Conservation (phyloP, 2,113 vertebrate genomes). For the Gavia stellata region DNA sequence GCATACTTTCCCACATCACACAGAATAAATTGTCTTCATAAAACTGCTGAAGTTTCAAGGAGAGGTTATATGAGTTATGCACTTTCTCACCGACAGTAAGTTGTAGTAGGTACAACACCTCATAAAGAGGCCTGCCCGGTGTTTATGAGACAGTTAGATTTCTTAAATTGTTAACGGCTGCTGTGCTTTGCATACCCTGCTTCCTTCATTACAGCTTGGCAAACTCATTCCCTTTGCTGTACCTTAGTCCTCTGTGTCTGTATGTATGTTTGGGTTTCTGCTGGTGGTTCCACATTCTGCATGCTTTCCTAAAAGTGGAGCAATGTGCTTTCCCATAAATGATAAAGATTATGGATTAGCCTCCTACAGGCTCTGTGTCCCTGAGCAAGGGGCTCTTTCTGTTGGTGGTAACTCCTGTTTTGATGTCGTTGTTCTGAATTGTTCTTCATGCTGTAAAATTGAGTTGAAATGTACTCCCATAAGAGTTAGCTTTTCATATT, state of each 20-base stretch:
- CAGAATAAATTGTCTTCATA: slow-evolving; percentile 30
- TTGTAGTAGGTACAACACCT: slow-evolving; percentile 30
- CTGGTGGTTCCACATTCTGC: slow-evolving; percentile 72
- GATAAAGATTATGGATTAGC: slow-evolving; percentile 30
- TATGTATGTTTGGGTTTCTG: slow-evolving; percentile 43
- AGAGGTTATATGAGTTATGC: slow-evolving; percentile 11
- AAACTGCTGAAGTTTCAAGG: slow-evolving; percentile 52
- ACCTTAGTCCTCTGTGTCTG: slow-evolving; percentile 48
- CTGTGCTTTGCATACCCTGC: slow-evolving; percentile 71
- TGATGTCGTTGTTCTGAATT: slow-evolving; percentile 52
- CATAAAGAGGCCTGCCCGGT: slow-evolving; percentile 39
- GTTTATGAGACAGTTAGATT: slow-evolving; percentile 37
- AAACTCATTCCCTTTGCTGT: slow-evolving; percentile 58
- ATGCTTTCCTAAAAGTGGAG: slow-evolving; percentile 65
- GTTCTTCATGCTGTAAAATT: slow-evolving; percentile 61
- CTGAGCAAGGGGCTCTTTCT: slow-evolving; percentile 46
- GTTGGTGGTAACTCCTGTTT: slow-evolving; percentile 56
- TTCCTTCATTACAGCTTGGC: slow-evolving; percentile 78
- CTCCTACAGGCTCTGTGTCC: slow-evolving; percentile 41
- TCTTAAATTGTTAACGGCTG: slow-evolving; percentile 50
- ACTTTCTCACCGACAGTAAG: slow-evolving; percentile 28
- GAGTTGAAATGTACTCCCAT: slow-evolving; percentile 65
- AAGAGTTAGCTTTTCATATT: slow-evolving; percentile 78
- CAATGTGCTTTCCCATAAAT: slow-evolving; percentile 55
- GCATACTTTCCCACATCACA: background rate